Evolutionary conservation across 1,140 invertebrate genomes (phyloP).

Genomic region (Bombus waltoni): DNA sequence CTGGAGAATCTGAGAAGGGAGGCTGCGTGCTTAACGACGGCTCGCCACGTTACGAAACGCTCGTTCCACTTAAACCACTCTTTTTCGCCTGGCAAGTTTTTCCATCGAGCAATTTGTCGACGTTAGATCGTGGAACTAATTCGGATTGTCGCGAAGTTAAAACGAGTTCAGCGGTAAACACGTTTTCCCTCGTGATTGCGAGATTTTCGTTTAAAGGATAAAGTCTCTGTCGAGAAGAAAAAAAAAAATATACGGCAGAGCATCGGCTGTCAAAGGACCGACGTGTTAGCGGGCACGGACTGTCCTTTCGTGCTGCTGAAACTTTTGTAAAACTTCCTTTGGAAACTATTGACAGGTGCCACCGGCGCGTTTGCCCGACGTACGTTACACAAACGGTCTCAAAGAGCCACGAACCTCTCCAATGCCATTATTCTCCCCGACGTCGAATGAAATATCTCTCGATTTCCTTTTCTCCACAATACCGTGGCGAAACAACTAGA

Average conservation of each 20-base stretch:
- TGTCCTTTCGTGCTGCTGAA: constrained; percentile 11
- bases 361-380: constrained; percentile 30
- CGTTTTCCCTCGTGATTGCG: too few relatives aligned
- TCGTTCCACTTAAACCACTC: too few relatives aligned
- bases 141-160: background rate
- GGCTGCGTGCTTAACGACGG: too few relatives aligned
- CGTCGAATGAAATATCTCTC: constrained; percentile 42
- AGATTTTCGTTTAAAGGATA: background rate
- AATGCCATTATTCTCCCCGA: constrained; percentile 45
- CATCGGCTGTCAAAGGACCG: constrained; percentile 15
- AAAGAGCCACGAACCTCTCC: constrained; percentile 33
- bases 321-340: constrained; percentile 60
- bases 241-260: background rate
- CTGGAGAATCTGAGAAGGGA: background rate
- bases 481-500: background rate
- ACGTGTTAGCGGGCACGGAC: background rate
- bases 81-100: too few relatives aligned
- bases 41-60: too few relatives aligned
- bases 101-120: too few relatives aligned
- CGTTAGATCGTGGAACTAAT: too few relatives aligned
- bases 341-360: constrained; percentile 66
- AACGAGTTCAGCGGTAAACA: background rate
- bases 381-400: constrained; percentile 56
- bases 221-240: background rate
- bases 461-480: constrained; percentile 11